These are phyloP conservation scores for Choloepus hoffmanni DNA, from an alignment of 2,113 vertebrate species.

Conservation along the genomic window DNA sequence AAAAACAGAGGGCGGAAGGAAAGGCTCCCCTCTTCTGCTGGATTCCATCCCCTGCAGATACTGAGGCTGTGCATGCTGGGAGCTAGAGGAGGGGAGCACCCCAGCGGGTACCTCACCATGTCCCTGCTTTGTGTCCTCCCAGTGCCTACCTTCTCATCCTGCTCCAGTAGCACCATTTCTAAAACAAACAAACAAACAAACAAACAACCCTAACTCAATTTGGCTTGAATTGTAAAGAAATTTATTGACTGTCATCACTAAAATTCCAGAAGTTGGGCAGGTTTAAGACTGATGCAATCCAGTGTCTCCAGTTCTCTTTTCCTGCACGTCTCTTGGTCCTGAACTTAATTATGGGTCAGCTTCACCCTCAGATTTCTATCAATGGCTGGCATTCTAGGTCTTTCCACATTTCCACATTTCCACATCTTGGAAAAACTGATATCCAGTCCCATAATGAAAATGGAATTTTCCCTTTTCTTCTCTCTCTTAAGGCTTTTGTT, in stretches of 20 bases:
- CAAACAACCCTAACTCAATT: neutral
- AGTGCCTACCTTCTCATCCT: neutral
- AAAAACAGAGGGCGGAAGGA: neutral
- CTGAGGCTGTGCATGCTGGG: fast-evolving
- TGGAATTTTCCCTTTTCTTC: neutral
- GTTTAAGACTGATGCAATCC: neutral
- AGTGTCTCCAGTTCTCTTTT: neutral
- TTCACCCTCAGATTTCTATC: neutral
- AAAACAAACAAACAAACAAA: too few species aligned
- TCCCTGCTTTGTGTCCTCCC: too few species aligned
- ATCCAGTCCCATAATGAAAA: neutral
- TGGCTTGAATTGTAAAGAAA: neutral
- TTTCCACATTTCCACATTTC: neutral
- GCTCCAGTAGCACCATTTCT: fast-evolving
- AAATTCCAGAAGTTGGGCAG: neutral
- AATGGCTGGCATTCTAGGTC: neutral
- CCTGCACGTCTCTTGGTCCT: neutral
- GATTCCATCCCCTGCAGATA: neutral
- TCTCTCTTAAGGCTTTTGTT: neutral
- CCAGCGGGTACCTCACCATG: neutral
- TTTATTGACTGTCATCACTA: neutral
- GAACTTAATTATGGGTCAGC: neutral
- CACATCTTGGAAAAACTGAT: neutral
- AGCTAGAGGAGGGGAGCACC: neutral
- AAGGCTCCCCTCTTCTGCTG: neutral